Percentiles rank a stretch among this genome's conserved stretches.
These are phyloP conservation scores for Glomeris marginata DNA, from an alignment of 2,888 invertebrate species.

Conservation along the genomic window DNA sequence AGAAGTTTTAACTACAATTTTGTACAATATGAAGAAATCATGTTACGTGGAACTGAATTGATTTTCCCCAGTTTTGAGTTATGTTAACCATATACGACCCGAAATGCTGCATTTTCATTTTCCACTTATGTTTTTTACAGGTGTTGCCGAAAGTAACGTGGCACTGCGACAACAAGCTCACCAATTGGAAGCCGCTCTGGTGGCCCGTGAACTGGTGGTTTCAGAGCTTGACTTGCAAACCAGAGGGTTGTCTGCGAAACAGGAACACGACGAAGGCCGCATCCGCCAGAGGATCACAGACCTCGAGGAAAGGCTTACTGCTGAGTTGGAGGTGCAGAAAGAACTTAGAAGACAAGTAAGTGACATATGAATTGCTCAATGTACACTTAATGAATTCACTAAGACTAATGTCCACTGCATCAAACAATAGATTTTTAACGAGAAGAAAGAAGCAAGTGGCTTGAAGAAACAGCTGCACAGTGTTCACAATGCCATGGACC, in stretches of 20 bases:
- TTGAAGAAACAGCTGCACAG: constrained; percentile 17
- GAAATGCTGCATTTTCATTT: neutral
- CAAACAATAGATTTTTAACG: constrained; percentile 15
- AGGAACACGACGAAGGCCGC: constrained; percentile 20
- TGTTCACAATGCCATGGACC: constrained; percentile 16
- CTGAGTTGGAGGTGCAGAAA: constrained; percentile 26
- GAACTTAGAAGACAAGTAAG: constrained; percentile 28
- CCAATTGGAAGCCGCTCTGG: constrained; percentile 27
- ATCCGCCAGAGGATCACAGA: constrained; percentile 21
- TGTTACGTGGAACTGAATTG: neutral
- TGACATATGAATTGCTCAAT: too few relatives aligned
- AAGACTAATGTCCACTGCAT: neutral
- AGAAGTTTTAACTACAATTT: neutral
- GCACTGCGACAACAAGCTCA: constrained; percentile 27
- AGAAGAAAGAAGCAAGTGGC: constrained; percentile 18
- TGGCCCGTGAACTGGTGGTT: constrained; percentile 26
- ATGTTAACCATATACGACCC: constrained; percentile 4
- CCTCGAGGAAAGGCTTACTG: constrained; percentile 25
- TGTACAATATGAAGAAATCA: too few relatives aligned
- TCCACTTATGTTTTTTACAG: constrained; percentile 19
- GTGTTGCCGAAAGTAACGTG: constrained; percentile 26
- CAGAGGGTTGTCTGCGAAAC: constrained; percentile 19
- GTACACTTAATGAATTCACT: neutral
- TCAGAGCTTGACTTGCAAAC: constrained; percentile 22
- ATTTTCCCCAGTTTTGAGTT: too few relatives aligned